These are phyloP conservation scores for Parnassius glacialis DNA, from an alignment of 2,888 invertebrate species.

Conservation along the genomic window DNA sequence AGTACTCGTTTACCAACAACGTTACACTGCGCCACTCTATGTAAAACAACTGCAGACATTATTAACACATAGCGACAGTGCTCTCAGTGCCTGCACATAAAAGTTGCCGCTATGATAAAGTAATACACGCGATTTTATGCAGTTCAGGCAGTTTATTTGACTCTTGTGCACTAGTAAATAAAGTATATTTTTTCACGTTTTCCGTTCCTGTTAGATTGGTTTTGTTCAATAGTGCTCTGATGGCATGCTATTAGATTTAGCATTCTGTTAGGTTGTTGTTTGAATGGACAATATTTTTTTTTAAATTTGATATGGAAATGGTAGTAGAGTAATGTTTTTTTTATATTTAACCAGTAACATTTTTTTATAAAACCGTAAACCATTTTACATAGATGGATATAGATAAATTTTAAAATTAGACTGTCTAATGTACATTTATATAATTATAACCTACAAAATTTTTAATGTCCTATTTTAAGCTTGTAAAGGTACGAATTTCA, in stretches of 20 bases:
- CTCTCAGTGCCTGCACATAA: conserved; percentile 27
- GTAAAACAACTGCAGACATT: conserved; percentile 18
- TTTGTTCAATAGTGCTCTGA: conserved; percentile 16
- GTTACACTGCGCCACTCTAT: neutral
- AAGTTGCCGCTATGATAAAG: conserved; percentile 23
- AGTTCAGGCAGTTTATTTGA: conserved; percentile 20
- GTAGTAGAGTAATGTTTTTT: neutral
- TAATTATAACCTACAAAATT: too few relatives aligned
- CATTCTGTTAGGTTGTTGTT: conserved; percentile 21
- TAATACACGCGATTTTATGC: conserved; percentile 24
- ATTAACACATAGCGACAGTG: conserved; percentile 23
- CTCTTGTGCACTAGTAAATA: conserved; percentile 27
- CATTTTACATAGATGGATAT: too few relatives aligned
- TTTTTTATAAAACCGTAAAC: too few relatives aligned
- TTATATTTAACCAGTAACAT: neutral
- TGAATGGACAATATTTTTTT: conserved; percentile 22
- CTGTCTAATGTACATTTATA: too few relatives aligned
- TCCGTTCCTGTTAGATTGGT: conserved; percentile 24
- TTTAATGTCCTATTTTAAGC: too few relatives aligned
- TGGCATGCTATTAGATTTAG: conserved; percentile 24
- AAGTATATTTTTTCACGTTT: conserved; percentile 29
- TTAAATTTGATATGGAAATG: neutral
- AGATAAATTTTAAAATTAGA: too few relatives aligned
- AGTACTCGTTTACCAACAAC: conserved; percentile 9
- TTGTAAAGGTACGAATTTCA: too few relatives aligned